A percentile compares a stretch with the other conserved stretches of the same genome.
Evolutionary conservation across 2,888 invertebrate genomes (phyloP).

Genomic region (Harpalus rufipes): DNA sequence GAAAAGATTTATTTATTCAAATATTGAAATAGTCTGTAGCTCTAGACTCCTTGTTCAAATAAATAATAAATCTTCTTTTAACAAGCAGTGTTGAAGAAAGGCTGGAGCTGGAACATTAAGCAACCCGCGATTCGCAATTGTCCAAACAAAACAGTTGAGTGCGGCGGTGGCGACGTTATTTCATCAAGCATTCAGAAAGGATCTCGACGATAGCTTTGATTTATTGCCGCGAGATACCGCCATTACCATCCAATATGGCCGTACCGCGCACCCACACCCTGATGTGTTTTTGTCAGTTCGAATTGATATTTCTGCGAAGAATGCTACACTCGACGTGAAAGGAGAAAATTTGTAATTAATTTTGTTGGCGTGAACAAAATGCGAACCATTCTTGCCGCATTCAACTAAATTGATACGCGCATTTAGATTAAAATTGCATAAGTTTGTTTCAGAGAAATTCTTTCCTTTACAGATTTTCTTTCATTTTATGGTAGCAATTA

Average conservation of each 20-base stretch:
- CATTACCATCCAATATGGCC: slow-evolving; percentile 63
- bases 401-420: slow-evolving; percentile 43
- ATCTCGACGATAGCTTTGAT: slow-evolving; percentile 60
- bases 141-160: slow-evolving; percentile 55
- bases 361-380: slow-evolving; percentile 50
- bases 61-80: slow-evolving; percentile 64
- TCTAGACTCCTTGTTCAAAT: slow-evolving; percentile 10
- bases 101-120: slow-evolving; percentile 20
- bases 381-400: slow-evolving; percentile 9
- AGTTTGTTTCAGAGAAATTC: slow-evolving; percentile 33
- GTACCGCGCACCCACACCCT: slow-evolving; percentile 15
- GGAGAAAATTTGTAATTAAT: slow-evolving; percentile 60
- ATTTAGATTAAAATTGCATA: slow-evolving; percentile 39
- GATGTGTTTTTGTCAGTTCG: slow-evolving; percentile 65
- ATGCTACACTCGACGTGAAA: slow-evolving; percentile 40
- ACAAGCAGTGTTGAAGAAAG: slow-evolving; percentile 28
- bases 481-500: slow-evolving; percentile 13
- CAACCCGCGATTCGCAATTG: slow-evolving; percentile 45
- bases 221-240: slow-evolving; percentile 64
- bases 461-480: slow-evolving; percentile 4
- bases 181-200: slow-evolving; percentile 62
- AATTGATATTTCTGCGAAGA: slow-evolving; percentile 64
- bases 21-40: slow-evolving; percentile 26
- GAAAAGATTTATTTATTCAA: slow-evolving; percentile 50
- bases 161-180: slow-evolving; percentile 51